phyloP scores from a whole-genome alignment of 2,797 vertebrate species.

The Enteromius argenteus region DNA sequence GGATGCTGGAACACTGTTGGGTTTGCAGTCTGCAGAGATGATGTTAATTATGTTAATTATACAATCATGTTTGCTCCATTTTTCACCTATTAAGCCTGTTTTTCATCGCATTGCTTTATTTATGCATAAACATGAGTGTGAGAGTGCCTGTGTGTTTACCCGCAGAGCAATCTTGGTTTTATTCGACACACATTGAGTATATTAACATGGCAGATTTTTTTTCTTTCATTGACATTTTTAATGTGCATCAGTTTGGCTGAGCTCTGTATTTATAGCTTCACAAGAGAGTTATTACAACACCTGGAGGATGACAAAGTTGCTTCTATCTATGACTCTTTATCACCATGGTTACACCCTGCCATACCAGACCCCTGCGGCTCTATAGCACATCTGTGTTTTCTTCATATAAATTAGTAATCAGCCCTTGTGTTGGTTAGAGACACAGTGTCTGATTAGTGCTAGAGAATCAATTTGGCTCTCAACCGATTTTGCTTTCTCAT shows the following conservation, averaged over 20 bases:
- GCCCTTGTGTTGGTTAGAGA: constrained; percentile 38
- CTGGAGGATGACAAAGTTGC: constrained; percentile 35
- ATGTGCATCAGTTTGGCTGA: background rate
- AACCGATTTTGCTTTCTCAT: background rate
- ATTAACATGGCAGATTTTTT: background rate
- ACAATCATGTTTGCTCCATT: background rate
- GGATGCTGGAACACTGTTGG: background rate
- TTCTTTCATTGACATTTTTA: constrained; percentile 26
- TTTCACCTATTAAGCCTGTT: background rate
- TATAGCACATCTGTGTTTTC: constrained; percentile 53
- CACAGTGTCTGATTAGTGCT: constrained; percentile 6
- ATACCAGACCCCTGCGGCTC: constrained; percentile 42
- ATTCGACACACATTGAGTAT: constrained; percentile 22
- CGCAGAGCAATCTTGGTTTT: background rate
- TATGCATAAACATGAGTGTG: background rate
- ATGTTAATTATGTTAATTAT: constrained; percentile 20
- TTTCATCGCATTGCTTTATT: constrained; percentile 22
- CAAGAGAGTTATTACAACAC: constrained; percentile 23
- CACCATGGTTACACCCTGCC: constrained; percentile 56
- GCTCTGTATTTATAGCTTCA: constrained; percentile 29
- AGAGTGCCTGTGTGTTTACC: background rate
- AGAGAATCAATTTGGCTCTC: constrained; percentile 34
- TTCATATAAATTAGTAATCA: constrained; percentile 52
- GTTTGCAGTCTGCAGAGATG: background rate
- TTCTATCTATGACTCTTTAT: constrained; percentile 51